Conservation (phyloP, 2,113 vertebrate genomes). For the Mionectes macconnelli region DNA sequence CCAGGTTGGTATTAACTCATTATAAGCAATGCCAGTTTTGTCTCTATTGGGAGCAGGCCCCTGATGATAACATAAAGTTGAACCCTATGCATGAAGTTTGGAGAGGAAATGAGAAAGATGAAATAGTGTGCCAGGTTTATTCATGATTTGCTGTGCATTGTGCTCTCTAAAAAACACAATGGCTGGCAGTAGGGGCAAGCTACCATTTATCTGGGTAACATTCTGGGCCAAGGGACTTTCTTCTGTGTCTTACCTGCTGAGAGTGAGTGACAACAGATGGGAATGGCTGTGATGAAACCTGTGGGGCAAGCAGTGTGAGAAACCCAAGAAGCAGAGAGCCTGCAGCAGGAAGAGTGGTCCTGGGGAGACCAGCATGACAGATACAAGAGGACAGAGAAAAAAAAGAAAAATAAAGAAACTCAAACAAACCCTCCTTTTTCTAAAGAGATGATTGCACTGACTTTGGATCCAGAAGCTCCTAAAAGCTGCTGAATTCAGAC, state of each 20-base stretch:
- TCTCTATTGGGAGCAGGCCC: not conserved
- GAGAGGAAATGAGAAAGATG: not conserved
- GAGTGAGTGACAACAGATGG: not conserved
- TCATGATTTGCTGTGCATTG: not conserved
- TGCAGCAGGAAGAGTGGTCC: not conserved
- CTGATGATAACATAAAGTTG: not conserved
- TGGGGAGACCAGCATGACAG: not conserved
- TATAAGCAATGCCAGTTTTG: not conserved
- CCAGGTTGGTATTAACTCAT: conserved; percentile 4
- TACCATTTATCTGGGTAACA: not conserved
- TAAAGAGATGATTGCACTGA: not conserved
- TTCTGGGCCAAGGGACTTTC: not conserved
- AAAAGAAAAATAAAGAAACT: not conserved
- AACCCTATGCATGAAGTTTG: not conserved
- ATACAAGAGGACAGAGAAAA: not conserved
- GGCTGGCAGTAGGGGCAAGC: not conserved
- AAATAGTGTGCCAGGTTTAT: not conserved
- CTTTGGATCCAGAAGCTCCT: not conserved
- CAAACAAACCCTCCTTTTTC: rapidly evolving
- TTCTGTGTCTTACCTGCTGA: not conserved
- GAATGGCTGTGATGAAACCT: not conserved
- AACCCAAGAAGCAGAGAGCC: not conserved
- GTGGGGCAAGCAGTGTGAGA: not conserved
- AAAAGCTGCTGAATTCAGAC: not conserved
- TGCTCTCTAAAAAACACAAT: not conserved